These are phyloP conservation scores for Zaprionus gabonicus DNA, from an alignment of 1,140 invertebrate genomes.

Conservation along the genomic window DNA sequence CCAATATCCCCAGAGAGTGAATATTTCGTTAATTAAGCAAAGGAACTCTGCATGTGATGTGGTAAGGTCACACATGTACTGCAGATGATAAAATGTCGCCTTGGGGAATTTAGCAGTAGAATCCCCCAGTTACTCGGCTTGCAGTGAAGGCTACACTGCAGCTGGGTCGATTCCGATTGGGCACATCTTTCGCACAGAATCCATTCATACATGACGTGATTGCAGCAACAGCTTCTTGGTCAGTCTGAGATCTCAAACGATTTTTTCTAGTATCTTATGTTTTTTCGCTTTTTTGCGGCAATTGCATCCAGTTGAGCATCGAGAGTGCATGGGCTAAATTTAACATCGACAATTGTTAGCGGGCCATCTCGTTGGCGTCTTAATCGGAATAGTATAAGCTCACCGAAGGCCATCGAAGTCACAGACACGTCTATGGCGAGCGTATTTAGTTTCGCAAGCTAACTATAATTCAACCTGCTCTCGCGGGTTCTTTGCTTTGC, in stretches of 20 bases:
- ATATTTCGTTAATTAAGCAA: slow-evolving; percentile 1
- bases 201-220: slow-evolving; percentile 9
- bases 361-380: slow-evolving; percentile 8
- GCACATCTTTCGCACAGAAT: slow-evolving; percentile 8
- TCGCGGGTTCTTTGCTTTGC: background rate
- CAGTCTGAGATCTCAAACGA: slow-evolving; percentile 11
- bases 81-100: slow-evolving; percentile 8
- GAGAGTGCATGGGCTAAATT: slow-evolving; percentile 14
- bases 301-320: slow-evolving; percentile 9
- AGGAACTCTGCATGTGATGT: background rate
- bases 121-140: slow-evolving; percentile 10
- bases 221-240: slow-evolving; percentile 17
- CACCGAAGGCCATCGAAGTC: slow-evolving; percentile 7
- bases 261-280: background rate
- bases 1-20: background rate
- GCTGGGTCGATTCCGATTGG: slow-evolving; percentile 14
- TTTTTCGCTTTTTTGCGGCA: slow-evolving; percentile 1
- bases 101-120: background rate
- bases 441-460: slow-evolving; percentile 10
- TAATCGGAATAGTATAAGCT: slow-evolving; percentile 17
- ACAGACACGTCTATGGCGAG: background rate
- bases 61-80: slow-evolving; percentile 4
- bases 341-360: slow-evolving; percentile 29
- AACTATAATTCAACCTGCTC: slow-evolving; percentile 12
- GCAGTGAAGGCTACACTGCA: slow-evolving; percentile 16